A percentile compares a stretch with the other conserved stretches of the same genome.
Evolutionary conservation across 2,113 vertebrate genomes (phyloP).

Genomic region (Parus major): DNA sequence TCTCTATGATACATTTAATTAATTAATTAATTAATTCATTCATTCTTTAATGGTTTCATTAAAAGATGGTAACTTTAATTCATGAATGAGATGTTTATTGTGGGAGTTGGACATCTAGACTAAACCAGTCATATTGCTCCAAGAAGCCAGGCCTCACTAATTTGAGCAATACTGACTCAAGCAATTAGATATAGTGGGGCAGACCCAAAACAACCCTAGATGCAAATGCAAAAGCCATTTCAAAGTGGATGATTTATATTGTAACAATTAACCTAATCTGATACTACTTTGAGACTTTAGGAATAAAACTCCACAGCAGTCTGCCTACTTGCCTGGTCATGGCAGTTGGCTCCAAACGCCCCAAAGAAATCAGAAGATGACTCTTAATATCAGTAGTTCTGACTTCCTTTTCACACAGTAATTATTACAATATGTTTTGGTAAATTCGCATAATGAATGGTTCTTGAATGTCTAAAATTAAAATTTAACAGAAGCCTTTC

Average conservation of each 20-base stretch:
- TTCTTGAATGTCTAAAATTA: neutral
- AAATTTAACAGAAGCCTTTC: neutral
- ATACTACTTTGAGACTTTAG: neutral
- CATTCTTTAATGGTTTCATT: neutral
- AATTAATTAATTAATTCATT: neutral
- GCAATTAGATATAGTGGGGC: neutral
- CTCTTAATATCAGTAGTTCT: neutral
- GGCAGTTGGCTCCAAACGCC: neutral
- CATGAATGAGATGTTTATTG: neutral
- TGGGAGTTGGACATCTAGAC: neutral
- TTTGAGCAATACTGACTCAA: neutral
- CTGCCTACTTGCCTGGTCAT: neutral
- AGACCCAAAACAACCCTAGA: neutral
- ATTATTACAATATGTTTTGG: neutral
- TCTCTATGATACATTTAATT: fast-evolving
- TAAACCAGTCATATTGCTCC: neutral
- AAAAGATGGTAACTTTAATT: neutral
- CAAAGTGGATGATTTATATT: neutral
- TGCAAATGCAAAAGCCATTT: neutral
- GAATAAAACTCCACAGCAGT: neutral
- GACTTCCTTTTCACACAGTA: neutral
- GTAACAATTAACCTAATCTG: neutral
- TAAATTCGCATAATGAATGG: neutral
- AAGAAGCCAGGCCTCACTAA: neutral
- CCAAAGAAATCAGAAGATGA: neutral